Conservation (phyloP, 1,140 invertebrate genomes). For the Drosophila nikananu region DNA sequence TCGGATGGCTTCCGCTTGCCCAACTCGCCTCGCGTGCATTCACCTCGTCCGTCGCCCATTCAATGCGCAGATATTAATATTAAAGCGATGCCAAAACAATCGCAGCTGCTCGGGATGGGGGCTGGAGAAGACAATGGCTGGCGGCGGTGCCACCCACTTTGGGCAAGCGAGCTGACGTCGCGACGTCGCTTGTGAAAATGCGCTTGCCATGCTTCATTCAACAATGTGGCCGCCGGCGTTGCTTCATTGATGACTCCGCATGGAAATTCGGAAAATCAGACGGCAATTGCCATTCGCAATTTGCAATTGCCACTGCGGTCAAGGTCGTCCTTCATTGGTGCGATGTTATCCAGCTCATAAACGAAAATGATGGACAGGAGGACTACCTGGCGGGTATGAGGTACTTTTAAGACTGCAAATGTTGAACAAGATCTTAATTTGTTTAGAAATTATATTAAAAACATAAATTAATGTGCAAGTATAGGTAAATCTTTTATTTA, state of each 20-base stretch:
- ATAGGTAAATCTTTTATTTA: too few relatives aligned
- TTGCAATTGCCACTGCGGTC: constrained; percentile 60
- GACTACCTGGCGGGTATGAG: not conserved
- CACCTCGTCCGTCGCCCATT: constrained; percentile 47
- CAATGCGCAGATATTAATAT: constrained; percentile 53
- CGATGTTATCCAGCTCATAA: not conserved
- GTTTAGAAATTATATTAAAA: not conserved
- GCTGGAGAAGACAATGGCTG: constrained; percentile 58
- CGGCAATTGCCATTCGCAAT: constrained; percentile 18
- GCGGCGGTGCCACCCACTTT: constrained; percentile 63
- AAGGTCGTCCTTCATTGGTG: constrained; percentile 60
- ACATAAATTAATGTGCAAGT: not conserved
- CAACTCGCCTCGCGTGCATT: constrained; percentile 64
- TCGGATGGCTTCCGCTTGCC: constrained; percentile 67
- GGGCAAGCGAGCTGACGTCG: constrained; percentile 28
- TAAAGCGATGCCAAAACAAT: constrained; percentile 48
- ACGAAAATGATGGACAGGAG: constrained; percentile 10
- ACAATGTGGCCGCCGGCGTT: constrained; percentile 59
- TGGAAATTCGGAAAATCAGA: constrained; percentile 16
- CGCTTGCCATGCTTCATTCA: constrained; percentile 63
- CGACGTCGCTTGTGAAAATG: constrained; percentile 48
- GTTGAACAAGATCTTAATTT: not conserved
- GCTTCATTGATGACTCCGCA: constrained; percentile 49
- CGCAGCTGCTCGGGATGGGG: constrained; percentile 7
- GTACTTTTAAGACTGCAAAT: not conserved